Evolutionary conservation across 2,888 invertebrate species (phyloP).

Genomic region (Labia minor): DNA sequence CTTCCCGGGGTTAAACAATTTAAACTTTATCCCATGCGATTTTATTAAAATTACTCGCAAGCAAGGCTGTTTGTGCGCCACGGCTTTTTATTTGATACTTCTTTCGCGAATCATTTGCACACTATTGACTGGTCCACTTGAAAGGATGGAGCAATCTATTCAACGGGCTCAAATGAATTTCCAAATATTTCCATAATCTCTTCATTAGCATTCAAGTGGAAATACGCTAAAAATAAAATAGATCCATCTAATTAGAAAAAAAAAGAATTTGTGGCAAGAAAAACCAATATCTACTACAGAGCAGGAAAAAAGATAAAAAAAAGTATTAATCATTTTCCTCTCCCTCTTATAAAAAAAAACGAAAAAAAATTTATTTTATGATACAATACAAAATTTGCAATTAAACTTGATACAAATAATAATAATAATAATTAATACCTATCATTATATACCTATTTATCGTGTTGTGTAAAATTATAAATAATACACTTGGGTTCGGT

Average conservation of each 20-base stretch:
- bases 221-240: constrained; percentile 18
- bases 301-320: too few species aligned
- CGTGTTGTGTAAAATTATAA: too few species aligned
- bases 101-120: not conserved
- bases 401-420: too few species aligned
- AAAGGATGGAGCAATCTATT: constrained; percentile 3
- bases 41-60: constrained; percentile 8
- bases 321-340: too few species aligned
- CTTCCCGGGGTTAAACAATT: constrained; percentile 21
- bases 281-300: not conserved
- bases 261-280: constrained; percentile 13
- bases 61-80: not conserved
- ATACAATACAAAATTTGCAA: too few species aligned
- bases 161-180: too few species aligned
- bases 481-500: too few species aligned
- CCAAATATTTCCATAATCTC: not conserved
- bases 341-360: too few species aligned
- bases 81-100: constrained; percentile 1
- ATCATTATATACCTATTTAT: too few species aligned
- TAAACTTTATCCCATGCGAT: not conserved
- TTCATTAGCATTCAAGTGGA: constrained; percentile 16
- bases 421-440: too few species aligned
- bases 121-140: constrained; percentile 19
- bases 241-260: constrained; percentile 8
- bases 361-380: too few species aligned